Percentiles rank a stretch among this genome's conserved stretches.
Conservation (phyloP, 2,888 invertebrate genomes). For the Drosophila mercatorum region DNA sequence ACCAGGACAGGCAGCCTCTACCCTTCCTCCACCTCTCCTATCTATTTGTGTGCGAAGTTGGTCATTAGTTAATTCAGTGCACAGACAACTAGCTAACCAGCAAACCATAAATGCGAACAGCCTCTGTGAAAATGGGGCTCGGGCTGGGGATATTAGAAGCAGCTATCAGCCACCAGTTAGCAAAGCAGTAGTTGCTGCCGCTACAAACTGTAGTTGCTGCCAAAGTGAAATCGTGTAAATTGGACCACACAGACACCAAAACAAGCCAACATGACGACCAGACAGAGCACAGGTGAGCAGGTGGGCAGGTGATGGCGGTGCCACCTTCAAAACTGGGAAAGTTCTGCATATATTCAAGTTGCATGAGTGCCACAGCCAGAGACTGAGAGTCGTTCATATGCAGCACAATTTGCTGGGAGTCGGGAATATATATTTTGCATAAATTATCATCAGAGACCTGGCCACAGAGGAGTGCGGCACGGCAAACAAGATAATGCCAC, state of each 20-base stretch:
- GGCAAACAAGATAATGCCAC: slow-evolving; percentile 77
- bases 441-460: slow-evolving; percentile 63
- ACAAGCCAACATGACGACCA: slow-evolving; percentile 51
- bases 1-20: slow-evolving; percentile 30
- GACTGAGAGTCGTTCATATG: slow-evolving; percentile 17
- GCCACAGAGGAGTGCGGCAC: slow-evolving; percentile 37
- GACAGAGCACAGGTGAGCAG: slow-evolving; percentile 15
- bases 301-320: slow-evolving; percentile 10
- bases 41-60: slow-evolving; percentile 51
- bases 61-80: slow-evolving; percentile 79
- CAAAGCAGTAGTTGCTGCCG: slow-evolving; percentile 17
- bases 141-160: slow-evolving; percentile 53
- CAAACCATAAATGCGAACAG: slow-evolving; percentile 68
- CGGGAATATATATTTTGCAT: slow-evolving; percentile 72
- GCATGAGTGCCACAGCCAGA: slow-evolving; percentile 32
- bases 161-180: slow-evolving; percentile 39
- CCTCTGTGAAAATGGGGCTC: slow-evolving; percentile 13
- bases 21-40: neutral
- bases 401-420: slow-evolving; percentile 18
- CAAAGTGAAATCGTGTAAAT: slow-evolving; percentile 79
- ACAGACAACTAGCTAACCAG: slow-evolving; percentile 63
- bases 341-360: slow-evolving; percentile 42
- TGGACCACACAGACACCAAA: slow-evolving; percentile 75
- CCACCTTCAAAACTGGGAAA: slow-evolving; percentile 57
- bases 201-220: slow-evolving; percentile 33